Percentiles rank a stretch among this genome's conserved stretches.
Evolutionary conservation across 2,888 invertebrate genomes (phyloP).

Genomic region (Agrochola macilenta): DNA sequence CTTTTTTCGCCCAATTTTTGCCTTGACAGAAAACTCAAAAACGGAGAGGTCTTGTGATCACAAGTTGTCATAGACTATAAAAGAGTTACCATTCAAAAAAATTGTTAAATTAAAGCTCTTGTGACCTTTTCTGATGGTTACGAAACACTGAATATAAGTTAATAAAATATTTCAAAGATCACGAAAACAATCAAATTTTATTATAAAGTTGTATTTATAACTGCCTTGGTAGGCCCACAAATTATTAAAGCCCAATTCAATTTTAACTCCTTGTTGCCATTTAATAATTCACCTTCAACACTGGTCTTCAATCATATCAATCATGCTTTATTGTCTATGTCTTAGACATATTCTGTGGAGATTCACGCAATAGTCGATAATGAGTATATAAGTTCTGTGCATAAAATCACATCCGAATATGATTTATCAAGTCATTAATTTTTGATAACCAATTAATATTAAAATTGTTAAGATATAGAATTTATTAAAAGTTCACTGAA

Average conservation of each 20-base stretch:
- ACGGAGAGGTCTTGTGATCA: constrained; percentile 90
- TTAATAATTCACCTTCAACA: constrained; percentile 11
- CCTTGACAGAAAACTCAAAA: constrained; percentile 90
- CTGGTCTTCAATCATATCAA: not conserved
- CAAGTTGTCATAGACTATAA: constrained; percentile 89
- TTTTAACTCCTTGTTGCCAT: constrained; percentile 27
- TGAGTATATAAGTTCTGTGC: too few species aligned
- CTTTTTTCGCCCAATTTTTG: constrained; percentile 89
- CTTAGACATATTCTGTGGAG: constrained; percentile 1
- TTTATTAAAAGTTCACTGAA: too few species aligned
- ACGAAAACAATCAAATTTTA: too few species aligned
- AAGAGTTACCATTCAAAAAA: constrained; percentile 76
- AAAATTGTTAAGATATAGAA: too few species aligned
- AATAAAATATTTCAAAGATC: not conserved
- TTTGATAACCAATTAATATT: too few species aligned
- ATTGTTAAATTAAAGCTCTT: constrained; percentile 38
- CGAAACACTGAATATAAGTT: not conserved
- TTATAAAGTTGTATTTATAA: not conserved
- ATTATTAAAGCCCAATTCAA: not conserved
- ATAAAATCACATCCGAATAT: too few species aligned
- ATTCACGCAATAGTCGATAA: not conserved
- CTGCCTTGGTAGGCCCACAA: not conserved
- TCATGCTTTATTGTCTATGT: constrained; percentile 26
- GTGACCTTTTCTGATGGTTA: constrained; percentile 49
- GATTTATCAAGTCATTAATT: too few species aligned